Percentiles rank a stretch among this genome's conserved stretches.
phyloP scores from a whole-genome alignment of 2,113 vertebrate genomes.

The Spilogale gracilis region DNA sequence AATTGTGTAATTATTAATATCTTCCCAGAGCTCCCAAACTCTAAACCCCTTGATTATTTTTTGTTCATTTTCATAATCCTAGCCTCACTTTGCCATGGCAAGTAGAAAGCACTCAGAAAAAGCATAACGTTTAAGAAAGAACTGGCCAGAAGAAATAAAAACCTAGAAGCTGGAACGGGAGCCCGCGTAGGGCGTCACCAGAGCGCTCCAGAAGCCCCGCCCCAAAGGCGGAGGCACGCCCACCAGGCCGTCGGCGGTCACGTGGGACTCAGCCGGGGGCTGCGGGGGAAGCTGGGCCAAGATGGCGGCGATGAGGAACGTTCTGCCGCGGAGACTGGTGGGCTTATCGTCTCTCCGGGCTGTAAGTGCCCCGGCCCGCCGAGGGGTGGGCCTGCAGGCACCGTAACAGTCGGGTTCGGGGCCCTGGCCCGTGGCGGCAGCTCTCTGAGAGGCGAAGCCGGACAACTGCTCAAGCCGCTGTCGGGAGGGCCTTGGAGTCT shows the following conservation, averaged over 20 bases:
- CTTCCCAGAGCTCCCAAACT: neutral
- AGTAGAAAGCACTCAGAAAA: rapidly evolving
- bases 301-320: slow-evolving; percentile 21
- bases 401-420: neutral
- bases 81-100: no score
- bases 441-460: neutral
- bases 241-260: rapidly evolving
- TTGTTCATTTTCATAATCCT: neutral
- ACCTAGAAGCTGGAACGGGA: rapidly evolving
- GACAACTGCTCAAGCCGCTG: neutral
- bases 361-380: neutral
- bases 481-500: neutral
- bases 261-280: neutral
- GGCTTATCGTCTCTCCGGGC: slow-evolving; percentile 59
- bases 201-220: neutral
- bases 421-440: neutral
- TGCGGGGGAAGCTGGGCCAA: neutral
- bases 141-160: rapidly evolving
- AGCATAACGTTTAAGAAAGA: rapidly evolving
- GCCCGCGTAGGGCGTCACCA: rapidly evolving
- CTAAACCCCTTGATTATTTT: neutral
- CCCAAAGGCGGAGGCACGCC: neutral
- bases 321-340: neutral
- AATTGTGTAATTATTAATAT: neutral
- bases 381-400: neutral